Conservation (phyloP, 2,888 invertebrate species). For the Tachina fera region DNA sequence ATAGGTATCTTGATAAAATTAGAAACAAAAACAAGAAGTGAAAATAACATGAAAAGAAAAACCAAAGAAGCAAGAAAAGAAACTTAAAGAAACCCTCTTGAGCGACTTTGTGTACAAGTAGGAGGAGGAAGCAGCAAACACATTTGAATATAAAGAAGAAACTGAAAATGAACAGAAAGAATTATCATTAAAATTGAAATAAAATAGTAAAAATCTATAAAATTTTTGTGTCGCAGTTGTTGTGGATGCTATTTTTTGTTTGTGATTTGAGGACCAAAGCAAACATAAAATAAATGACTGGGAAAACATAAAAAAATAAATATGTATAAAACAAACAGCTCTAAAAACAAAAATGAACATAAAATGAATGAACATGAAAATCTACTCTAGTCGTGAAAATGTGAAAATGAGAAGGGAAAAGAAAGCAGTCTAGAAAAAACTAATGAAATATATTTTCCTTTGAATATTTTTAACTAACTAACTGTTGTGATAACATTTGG, state of each 20-base stretch:
- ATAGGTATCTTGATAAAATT: slow-evolving; percentile 29
- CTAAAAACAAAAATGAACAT: slow-evolving; percentile 49
- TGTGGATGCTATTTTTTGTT: slow-evolving; percentile 28
- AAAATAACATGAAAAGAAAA: slow-evolving; percentile 30
- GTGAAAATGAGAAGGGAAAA: not conserved
- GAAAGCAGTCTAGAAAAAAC: not conserved
- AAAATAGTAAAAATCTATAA: slow-evolving; percentile 60
- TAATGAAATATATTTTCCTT: not conserved
- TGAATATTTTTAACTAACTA: not conserved
- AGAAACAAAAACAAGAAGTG: slow-evolving; percentile 11
- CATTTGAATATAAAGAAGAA: slow-evolving; percentile 41
- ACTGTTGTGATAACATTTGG: not conserved
- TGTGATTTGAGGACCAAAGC: slow-evolving; percentile 64
- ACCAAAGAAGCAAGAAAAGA: not conserved
- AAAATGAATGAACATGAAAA: slow-evolving; percentile 66
- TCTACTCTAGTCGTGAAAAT: slow-evolving; percentile 51
- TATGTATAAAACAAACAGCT: not conserved
- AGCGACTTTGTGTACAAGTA: not conserved
- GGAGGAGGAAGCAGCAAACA: not conserved
- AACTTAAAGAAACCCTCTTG: slow-evolving; percentile 24
- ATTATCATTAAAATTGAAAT: slow-evolving; percentile 48
- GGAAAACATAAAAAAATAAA: slow-evolving; percentile 59
- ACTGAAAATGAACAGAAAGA: slow-evolving; percentile 19
- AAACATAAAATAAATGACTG: slow-evolving; percentile 69
- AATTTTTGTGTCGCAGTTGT: slow-evolving; percentile 41